A percentile compares a stretch with the other conserved stretches of the same genome.
Evolutionary conservation across 2,888 invertebrate genomes (phyloP).

Genomic region (Apeira syringaria): DNA sequence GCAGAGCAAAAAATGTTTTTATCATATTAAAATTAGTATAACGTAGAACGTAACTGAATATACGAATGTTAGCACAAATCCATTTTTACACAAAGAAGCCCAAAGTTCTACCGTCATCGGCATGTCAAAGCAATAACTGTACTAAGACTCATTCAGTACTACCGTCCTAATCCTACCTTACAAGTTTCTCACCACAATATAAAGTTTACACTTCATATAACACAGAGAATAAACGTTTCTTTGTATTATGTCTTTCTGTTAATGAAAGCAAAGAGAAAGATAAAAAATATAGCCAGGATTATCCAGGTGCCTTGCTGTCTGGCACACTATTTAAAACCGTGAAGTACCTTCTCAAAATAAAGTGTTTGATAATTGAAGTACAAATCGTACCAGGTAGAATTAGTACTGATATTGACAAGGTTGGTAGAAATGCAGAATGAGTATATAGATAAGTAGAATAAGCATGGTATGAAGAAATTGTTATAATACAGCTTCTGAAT

Average conservation of each 20-base stretch:
- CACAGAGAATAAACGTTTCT: slow-evolving; percentile 42
- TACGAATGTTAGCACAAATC: too few species aligned
- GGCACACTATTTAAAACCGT: slow-evolving; percentile 26
- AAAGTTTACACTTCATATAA: slow-evolving; percentile 63
- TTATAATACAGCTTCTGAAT: slow-evolving; percentile 14
- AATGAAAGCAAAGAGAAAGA: slow-evolving; percentile 23
- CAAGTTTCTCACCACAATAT: slow-evolving; percentile 47
- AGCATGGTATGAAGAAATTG: slow-evolving; percentile 29
- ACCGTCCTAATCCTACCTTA: slow-evolving; percentile 52
- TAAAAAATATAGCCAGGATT: slow-evolving; percentile 40
- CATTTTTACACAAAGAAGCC: neutral
- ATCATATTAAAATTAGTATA: too few species aligned
- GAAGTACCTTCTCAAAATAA: slow-evolving; percentile 11
- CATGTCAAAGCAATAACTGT: slow-evolving; percentile 38
- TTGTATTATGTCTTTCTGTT: slow-evolving; percentile 27
- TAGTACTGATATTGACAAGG: slow-evolving; percentile 1
- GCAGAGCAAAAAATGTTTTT: too few species aligned
- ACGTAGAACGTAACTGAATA: too few species aligned
- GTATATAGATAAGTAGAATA: too few species aligned
- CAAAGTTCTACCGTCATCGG: slow-evolving; percentile 36
- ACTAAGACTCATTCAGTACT: slow-evolving; percentile 33
- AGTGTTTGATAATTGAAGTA: neutral
- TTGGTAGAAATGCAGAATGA: slow-evolving; percentile 20
- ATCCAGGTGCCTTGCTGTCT: slow-evolving; percentile 68
- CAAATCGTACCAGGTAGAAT: neutral